Percentiles rank a stretch among this genome's conserved stretches.
phyloP scores from a whole-genome alignment of 2,888 invertebrate species.

The Lepidonotus clava region DNA sequence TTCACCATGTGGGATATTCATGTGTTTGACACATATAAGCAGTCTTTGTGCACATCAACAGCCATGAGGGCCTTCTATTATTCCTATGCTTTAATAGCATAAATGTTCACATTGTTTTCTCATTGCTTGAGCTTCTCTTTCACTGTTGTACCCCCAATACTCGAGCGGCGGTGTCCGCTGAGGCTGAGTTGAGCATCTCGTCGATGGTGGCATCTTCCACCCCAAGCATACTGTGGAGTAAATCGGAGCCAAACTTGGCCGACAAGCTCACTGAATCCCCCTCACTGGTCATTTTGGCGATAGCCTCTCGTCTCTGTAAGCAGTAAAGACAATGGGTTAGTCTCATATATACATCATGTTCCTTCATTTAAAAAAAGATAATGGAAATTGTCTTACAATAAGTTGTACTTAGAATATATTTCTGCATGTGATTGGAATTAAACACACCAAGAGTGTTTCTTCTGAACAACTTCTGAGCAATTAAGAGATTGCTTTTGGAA shows the following conservation, averaged over 20 bases:
- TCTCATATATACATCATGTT: too few relatives aligned
- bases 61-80: background rate
- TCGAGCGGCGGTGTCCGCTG: conserved; percentile 89
- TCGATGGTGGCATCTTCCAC: conserved; percentile 93
- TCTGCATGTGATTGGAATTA: too few relatives aligned
- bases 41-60: background rate
- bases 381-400: too few relatives aligned
- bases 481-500: too few relatives aligned
- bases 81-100: background rate
- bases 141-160: conserved; percentile 86
- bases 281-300: background rate
- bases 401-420: too few relatives aligned
- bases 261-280: background rate
- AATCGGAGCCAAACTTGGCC: conserved; percentile 81
- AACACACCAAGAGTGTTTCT: too few relatives aligned
- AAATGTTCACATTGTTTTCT: background rate
- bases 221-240: conserved; percentile 93
- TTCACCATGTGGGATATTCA: background rate
- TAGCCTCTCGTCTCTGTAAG: background rate
- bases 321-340: too few relatives aligned
- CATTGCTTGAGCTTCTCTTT: background rate
- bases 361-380: too few relatives aligned
- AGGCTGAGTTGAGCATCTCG: conserved; percentile 87
- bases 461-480: too few relatives aligned
- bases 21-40: background rate